phyloP scores from a whole-genome alignment of 53 echinoderm and acorn worm species.

The Henricia sp. region DNA sequence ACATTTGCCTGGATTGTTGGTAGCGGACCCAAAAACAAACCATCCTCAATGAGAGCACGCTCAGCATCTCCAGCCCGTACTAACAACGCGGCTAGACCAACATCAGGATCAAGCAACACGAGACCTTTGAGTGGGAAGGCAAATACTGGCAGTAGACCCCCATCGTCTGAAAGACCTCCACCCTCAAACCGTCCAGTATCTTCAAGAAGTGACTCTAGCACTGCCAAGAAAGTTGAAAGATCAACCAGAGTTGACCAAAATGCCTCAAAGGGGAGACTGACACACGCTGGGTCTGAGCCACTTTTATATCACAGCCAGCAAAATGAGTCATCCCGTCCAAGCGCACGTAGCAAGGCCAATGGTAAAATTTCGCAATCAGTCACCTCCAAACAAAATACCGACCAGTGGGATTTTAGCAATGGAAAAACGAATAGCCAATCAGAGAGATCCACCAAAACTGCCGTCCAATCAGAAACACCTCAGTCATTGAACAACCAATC shows the following conservation, averaged over 20 bases:
- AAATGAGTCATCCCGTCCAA: not conserved
- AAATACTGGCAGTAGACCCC: conserved; percentile 22
- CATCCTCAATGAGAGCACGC: conserved; percentile 44
- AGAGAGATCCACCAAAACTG: not conserved
- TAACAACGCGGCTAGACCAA: not conserved
- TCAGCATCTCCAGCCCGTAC: conserved; percentile 76
- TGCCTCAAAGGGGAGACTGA: conserved; percentile 11
- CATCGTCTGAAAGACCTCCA: conserved; percentile 7
- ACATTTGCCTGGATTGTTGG: conserved; percentile 69
- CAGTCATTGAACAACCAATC: conserved; percentile 43
- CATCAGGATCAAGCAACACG: not conserved
- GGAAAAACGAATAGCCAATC: conserved; percentile 25
- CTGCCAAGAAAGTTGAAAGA: conserved; percentile 13
- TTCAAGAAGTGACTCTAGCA: conserved; percentile 39
- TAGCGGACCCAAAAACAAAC: conserved; percentile 58
- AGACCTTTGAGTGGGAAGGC: conserved; percentile 38
- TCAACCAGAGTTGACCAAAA: not conserved
- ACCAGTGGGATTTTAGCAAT: conserved; percentile 4
- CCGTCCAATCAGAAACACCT: conserved; percentile 19
- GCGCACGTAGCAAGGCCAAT: not conserved
- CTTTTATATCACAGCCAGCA: conserved; percentile 25
- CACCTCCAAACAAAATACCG: not conserved
- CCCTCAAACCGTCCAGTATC: conserved; percentile 1
- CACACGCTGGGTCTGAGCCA: conserved; percentile 46
- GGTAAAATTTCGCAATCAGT: not conserved